Conservation (phyloP, 2,113 vertebrate species). For the Okapia johnstoni region DNA sequence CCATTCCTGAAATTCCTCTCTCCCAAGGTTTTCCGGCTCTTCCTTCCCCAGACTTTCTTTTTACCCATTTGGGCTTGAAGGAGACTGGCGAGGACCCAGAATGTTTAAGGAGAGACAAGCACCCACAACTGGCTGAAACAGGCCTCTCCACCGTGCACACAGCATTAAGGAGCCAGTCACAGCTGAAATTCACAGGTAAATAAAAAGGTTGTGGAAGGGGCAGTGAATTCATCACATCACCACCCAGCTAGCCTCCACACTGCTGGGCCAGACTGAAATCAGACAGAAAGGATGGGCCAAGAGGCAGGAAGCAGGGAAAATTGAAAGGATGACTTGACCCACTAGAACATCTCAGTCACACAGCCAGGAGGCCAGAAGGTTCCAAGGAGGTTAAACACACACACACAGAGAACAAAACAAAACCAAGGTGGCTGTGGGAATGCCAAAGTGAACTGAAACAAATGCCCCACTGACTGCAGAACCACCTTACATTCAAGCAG, state of each 20-base stretch:
- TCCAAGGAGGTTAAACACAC: background rate
- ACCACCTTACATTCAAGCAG: background rate
- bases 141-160: rapidly evolving
- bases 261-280: background rate
- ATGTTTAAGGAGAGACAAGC: background rate
- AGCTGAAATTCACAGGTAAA: background rate
- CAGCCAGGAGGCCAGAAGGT: background rate
- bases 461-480: background rate
- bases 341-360: background rate
- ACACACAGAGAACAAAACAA: background rate
- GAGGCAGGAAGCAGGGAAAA: background rate
- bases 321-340: background rate
- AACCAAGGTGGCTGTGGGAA: background rate
- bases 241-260: background rate
- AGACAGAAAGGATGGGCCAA: background rate
- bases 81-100: background rate
- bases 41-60: background rate
- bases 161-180: background rate
- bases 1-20: slow-evolving; percentile 65
- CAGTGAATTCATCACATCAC: background rate
- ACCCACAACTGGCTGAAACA: background rate
- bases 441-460: background rate
- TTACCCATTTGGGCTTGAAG: background rate
- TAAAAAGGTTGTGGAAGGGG: background rate
- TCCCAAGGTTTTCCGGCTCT: background rate